Percentiles rank a stretch among this genome's conserved stretches.
These are phyloP conservation scores for Zaprionus capensis DNA, from an alignment of 1,140 invertebrate species.

Conservation along the genomic window DNA sequence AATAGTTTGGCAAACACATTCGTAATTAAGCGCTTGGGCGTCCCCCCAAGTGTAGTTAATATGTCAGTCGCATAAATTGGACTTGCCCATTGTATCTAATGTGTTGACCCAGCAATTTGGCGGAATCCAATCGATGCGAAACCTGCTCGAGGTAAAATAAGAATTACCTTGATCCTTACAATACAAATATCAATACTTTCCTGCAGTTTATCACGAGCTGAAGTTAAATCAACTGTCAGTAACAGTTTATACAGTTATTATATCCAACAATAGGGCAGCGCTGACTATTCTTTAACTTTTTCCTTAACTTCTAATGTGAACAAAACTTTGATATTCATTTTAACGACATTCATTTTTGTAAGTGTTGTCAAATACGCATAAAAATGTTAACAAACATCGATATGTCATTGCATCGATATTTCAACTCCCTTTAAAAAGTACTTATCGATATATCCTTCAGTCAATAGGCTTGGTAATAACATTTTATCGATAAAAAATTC, in stretches of 20 bases:
- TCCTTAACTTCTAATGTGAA: too few relatives aligned
- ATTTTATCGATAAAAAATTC: background rate
- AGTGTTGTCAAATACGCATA: background rate
- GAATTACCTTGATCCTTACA: background rate
- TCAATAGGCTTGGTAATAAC: background rate
- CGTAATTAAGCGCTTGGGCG: constrained; percentile 66
- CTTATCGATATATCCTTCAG: background rate
- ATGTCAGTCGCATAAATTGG: constrained; percentile 59
- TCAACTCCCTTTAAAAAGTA: background rate
- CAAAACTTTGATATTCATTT: background rate
- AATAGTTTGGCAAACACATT: constrained; percentile 52
- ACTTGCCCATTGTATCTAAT: constrained; percentile 42
- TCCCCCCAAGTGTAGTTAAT: constrained; percentile 68
- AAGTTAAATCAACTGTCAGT: background rate
- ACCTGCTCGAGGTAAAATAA: background rate
- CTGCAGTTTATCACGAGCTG: background rate
- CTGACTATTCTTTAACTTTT: background rate
- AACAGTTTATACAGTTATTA: background rate
- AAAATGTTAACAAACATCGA: too few relatives aligned
- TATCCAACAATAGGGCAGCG: background rate
- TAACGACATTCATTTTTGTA: background rate
- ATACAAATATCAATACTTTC: background rate
- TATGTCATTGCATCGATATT: background rate
- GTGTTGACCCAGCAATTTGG: constrained; percentile 43
- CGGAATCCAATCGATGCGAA: constrained; percentile 11